Base-by-base conservation (phyloP, 2,888 invertebrate genomes). In the Dicroscelio sp. region DNA sequence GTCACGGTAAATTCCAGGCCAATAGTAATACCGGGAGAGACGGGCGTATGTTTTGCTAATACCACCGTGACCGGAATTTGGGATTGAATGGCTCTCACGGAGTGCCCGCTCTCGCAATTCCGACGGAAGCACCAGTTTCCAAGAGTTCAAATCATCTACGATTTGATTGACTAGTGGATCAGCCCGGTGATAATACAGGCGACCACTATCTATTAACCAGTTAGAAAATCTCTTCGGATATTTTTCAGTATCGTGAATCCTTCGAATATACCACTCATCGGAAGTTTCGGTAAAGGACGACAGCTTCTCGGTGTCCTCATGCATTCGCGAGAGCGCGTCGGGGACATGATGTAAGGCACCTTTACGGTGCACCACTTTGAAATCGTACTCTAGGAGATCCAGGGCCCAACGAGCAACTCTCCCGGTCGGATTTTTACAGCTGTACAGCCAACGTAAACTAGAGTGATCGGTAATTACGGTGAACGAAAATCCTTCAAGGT, bases 391-490 rank as follows among this genome's bases (percentile, higher is more conserved):
- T 52, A 38, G 27, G 17, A 73, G 10, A 0, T 20, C 8, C 25
- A 73, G 14, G 0, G 73, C 48, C 73, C 73, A 73, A 25, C 31
- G 35, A 6, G 73, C 73, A n/a, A 73, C 23, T n/a, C 52, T 0
- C 8, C 73, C 52, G 1, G 73, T 73, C 2, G 73, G n/a, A 33
- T 65, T 65, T 33, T 65, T 65, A 33, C 30, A 27, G 17, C 83
- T 88, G 10, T 75, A 27, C 2, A 92, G 31, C 91, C 91, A 92
- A 0, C 75, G 43, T 0, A 93, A 27, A 25, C 90, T 90, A 2
- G 63, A 80, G 25, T 93, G 90, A 38, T 95, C 94, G 0, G 94
- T 94, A 0, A 94, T 78, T 0, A 94, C 94, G 0, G 89, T 93
- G n/a, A 94, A 92, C 10, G 20, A 35, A 10, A 80, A 89, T 0